These are phyloP conservation scores for Gallinago solitaria DNA, from an alignment of 2,797 vertebrate species.

Conservation along the genomic window DNA sequence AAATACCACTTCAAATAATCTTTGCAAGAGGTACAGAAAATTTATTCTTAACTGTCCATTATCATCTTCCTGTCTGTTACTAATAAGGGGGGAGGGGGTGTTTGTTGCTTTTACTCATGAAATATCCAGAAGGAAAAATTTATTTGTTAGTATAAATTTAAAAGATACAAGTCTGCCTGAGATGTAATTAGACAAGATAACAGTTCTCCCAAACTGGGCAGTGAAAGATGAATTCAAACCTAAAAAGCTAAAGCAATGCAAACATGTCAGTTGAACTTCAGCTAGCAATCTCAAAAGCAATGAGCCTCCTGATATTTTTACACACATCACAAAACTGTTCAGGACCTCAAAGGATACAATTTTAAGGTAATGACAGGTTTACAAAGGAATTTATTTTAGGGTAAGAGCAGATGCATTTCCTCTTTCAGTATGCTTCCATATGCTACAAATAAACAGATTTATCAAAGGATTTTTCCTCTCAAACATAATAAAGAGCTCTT, in stretches of 20 bases:
- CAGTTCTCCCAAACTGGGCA: background rate
- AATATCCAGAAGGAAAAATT: background rate
- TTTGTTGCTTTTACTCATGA: background rate
- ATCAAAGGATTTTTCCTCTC: background rate
- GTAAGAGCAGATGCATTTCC: background rate
- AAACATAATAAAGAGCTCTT: background rate
- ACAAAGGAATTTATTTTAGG: constrained; percentile 25
- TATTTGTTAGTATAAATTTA: background rate
- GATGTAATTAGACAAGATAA: background rate
- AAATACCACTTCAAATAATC: background rate
- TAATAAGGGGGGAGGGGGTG: accelerated
- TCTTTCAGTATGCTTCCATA: background rate
- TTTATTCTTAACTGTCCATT: background rate
- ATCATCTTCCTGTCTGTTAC: background rate
- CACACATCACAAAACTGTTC: background rate
- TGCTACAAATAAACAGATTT: background rate
- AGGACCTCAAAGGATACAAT: background rate
- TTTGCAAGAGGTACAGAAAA: background rate
- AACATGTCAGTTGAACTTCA: background rate
- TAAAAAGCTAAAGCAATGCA: background rate
- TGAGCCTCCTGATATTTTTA: background rate
- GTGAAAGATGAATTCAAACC: background rate
- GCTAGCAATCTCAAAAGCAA: background rate
- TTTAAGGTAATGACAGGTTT: constrained; percentile 43
- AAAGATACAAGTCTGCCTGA: background rate